phyloP scores from a whole-genome alignment of 2,797 vertebrate genomes.

The Phaenicophaeus curvirostris region DNA sequence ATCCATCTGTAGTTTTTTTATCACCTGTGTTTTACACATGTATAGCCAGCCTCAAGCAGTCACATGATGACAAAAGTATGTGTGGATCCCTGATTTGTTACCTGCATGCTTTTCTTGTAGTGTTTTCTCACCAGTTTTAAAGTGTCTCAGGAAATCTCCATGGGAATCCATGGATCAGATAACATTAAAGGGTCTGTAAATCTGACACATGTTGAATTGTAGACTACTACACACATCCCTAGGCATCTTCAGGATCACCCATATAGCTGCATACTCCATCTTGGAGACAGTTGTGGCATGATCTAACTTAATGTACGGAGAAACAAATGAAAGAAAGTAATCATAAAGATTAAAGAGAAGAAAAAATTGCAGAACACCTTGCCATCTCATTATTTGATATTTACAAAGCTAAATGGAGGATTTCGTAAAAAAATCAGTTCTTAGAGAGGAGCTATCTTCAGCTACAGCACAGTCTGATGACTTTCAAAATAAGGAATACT shows the following conservation, averaged over 20 bases:
- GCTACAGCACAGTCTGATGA: not conserved
- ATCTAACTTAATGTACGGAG: no score
- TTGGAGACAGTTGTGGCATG: not conserved
- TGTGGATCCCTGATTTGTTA: slow-evolving; percentile 50
- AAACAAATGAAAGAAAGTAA: not conserved
- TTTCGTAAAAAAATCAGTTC: not conserved
- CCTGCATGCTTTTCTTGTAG: slow-evolving; percentile 12
- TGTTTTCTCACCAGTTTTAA: slow-evolving; percentile 17
- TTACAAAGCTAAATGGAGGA: not conserved
- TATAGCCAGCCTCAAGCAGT: slow-evolving; percentile 15
- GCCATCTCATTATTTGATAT: not conserved
- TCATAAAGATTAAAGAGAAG: not conserved
- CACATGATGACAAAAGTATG: not conserved
- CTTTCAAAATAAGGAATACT: not conserved
- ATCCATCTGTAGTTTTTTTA: slow-evolving; percentile 36
- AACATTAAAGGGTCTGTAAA: slow-evolving; percentile 15
- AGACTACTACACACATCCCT: not conserved
- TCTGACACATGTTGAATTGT: not conserved
- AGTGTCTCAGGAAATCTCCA: slow-evolving; percentile 38
- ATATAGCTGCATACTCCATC: not conserved
- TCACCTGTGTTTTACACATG: slow-evolving; percentile 23
- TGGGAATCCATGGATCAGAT: not conserved
- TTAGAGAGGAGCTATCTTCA: not conserved
- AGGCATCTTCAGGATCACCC: not conserved
- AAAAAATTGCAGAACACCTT: not conserved